Evolutionary conservation across 2,888 invertebrate genomes (phyloP), one percentile per base, ranked within the genome.

Genomic region (Zygothrica quintamaculata): DNA sequence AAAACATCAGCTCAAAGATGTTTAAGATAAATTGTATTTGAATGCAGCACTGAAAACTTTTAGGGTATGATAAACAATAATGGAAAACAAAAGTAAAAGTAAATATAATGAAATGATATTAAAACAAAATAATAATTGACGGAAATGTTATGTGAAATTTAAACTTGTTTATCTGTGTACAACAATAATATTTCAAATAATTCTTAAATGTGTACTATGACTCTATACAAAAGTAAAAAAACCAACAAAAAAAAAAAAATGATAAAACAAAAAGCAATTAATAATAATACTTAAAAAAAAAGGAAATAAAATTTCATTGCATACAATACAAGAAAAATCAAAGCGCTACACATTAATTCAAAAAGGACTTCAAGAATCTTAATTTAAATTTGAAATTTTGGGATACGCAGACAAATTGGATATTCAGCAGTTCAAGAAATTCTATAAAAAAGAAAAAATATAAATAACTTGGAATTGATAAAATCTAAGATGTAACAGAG

Each of bases 101-200:
- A 40, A 34, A 62, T 47, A 39, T 40, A 52, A 43, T 42, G 43
- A 43, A 47, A 52, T 43, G 57, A 47, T 46, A 53, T 56, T 46
- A 15, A 18, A 50, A 47, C 58, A 18, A 36, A 15, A 50, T 9
- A 50, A 55, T 44, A 39, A 62, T 34, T 42, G 18, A 40, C 13
- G 46, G 48, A 65, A 70, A 67, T 44, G 77, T 77, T 84, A 84
- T 67, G 74, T 64, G 61, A 68, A 81, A 74, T 59, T 44, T 46
- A 59, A 74, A 81, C 65, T 87, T 86, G 80, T 84, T 87, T 87
- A 84, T 86, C 87, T 81, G 80, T 81, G 87, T 81, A 84, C 72
- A 81, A 84, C 80, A 81, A 81, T 84, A 81, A 87, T 81, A 86
- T 68, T 74, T 60, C 68, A 73, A 62, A 66, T 84, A 84, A 65